These are phyloP conservation scores for Hylyphantes graminicola DNA, from an alignment of 1,140 invertebrate species.

Conservation along the genomic window DNA sequence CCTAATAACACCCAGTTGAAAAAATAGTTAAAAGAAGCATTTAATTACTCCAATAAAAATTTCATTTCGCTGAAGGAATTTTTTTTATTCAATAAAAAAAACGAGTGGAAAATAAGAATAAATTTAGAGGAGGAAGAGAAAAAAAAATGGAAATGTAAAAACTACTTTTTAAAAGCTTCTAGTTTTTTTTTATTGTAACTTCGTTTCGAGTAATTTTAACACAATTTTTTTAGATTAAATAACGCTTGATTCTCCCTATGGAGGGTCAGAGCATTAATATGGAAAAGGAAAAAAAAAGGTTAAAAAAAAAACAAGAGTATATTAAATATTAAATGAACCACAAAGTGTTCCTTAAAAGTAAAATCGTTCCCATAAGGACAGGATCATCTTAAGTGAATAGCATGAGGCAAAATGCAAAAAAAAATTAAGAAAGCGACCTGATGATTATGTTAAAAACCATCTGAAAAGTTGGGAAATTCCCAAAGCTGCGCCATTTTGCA, in stretches of 20 bases:
- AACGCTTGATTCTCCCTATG: slow-evolving; percentile 41
- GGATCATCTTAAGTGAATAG: slow-evolving; percentile 46
- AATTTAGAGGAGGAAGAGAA: not conserved
- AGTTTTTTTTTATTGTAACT: slow-evolving; percentile 6
- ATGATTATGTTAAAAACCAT: slow-evolving; percentile 56
- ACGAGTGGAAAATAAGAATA: slow-evolving; percentile 8
- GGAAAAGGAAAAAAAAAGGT: slow-evolving; percentile 15
- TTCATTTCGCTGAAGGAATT: slow-evolving; percentile 51
- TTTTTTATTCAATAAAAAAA: slow-evolving; percentile 50
- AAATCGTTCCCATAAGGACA: slow-evolving; percentile 56
- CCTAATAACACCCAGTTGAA: slow-evolving; percentile 17
- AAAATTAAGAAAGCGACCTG: slow-evolving; percentile 55
- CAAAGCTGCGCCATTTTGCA: not conserved
- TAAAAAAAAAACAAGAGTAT: slow-evolving; percentile 34
- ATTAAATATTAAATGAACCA: slow-evolving; percentile 61
- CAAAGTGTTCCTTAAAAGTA: slow-evolving; percentile 59
- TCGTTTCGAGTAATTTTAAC: slow-evolving; percentile 57
- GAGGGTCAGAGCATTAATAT: slow-evolving; percentile 5
- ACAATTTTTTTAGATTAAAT: slow-evolving; percentile 59
- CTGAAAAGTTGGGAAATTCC: slow-evolving; percentile 25
- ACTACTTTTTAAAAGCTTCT: not conserved
- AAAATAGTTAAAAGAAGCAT: slow-evolving; percentile 59
- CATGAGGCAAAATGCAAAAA: slow-evolving; percentile 27
- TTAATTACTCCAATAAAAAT: slow-evolving; percentile 61
- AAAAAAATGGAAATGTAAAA: slow-evolving; percentile 26